Evolutionary conservation across 2,888 invertebrate species (phyloP), one percentile per base, ranked within the genome.

Genomic region (Hypena proboscidalis): DNA sequence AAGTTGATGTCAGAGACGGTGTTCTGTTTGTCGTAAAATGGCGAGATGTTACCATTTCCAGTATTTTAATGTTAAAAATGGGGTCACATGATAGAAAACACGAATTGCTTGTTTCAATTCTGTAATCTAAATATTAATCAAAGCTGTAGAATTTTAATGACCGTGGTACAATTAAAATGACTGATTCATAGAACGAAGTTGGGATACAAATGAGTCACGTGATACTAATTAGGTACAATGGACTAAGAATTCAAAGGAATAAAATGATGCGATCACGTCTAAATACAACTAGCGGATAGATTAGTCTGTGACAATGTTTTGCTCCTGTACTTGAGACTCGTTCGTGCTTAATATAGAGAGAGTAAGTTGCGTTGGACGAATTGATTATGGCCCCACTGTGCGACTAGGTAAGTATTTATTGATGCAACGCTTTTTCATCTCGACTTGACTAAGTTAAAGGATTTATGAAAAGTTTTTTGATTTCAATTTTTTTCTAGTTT

Each of bases 1-100:
- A 90, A 90, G 84, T 85, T 81, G 86, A 86, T 90, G 90, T 86
- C 83, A 80, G 80, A 78, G 82, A 78, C 85, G 79, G 83, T 85
- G 80, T 84, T 86, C 87, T 83, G 85, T 87, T 85, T 87, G 88
- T 89, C 88, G 84, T 90, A 83, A 89, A 89, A 83, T 67, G 69
- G 75, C 74, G 81, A 82, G 83, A 84, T 83, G 83, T 78, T 81
- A 77, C 75, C 77, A 80, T 77, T 79, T 74, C 66, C 66, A 72
- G 64, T 58, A 68, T 70, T 73, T 75, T 74, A 66, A 71, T 73
- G 64, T 69, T 56, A 67, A 75, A 73, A 73, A 66, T 68, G 61
- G 59, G 60, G 40, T 67, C 54, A 59, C 56, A 34, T 58, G 25
- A 43, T 38, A 42, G 10, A 22, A 11, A 25, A 40, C 25, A 47